phyloP scores from a whole-genome alignment of 2,113 vertebrate species.

The Aspiorhynchus laticeps region DNA sequence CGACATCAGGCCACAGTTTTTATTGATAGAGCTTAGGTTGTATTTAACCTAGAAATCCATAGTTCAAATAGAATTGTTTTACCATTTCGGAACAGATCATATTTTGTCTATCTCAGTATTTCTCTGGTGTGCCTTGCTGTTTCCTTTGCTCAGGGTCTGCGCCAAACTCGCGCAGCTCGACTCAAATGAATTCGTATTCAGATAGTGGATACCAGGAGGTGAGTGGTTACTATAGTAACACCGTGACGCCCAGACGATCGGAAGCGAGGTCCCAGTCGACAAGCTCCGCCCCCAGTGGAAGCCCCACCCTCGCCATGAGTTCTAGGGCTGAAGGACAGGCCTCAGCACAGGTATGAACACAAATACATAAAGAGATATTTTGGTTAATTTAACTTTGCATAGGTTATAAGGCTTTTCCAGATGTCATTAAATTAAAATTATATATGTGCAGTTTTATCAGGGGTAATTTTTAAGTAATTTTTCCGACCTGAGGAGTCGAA shows the following conservation, averaged over 20 bases:
- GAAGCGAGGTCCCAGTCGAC: conserved; percentile 81
- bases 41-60: neutral
- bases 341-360: conserved; percentile 83
- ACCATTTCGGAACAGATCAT: neutral
- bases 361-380: neutral
- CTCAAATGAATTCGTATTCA: conserved; percentile 96
- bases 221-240: conserved; percentile 92
- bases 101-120: neutral
- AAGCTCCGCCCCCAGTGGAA: conserved; percentile 74
- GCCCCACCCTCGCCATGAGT: conserved; percentile 82
- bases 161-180: conserved; percentile 92
- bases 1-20: neutral
- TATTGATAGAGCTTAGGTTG: neutral
- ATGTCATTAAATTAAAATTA: neutral
- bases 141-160: conserved; percentile 81
- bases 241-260: conserved; percentile 76
- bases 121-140: conserved; percentile 5
- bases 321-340: conserved; percentile 91
- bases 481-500: neutral
- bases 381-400: neutral
- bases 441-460: neutral
- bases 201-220: conserved; percentile 99
- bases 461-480: neutral
- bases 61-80: neutral
- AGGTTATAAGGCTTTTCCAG: neutral